Evolutionary conservation across 2,888 invertebrate species (phyloP), one percentile per base, ranked within the genome.

Genomic region (Halictus ligatus): DNA sequence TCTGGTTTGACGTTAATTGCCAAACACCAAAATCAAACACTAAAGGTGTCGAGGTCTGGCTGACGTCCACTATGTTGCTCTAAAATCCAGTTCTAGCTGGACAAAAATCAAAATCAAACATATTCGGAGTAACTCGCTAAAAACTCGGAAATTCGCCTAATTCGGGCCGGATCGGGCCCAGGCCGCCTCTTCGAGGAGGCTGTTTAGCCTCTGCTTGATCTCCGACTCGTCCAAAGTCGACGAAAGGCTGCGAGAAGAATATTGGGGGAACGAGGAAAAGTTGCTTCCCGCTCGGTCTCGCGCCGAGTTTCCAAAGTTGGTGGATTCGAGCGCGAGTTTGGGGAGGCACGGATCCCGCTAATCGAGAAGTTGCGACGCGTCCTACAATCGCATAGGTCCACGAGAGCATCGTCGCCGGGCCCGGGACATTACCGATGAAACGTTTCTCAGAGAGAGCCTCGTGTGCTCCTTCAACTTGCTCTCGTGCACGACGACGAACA

Each of bases 281-380:
- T 64, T 64, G 60, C 12, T 7, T 29, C 25, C 13, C 10, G 21
- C 54, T 54, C 13, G 29, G 15, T 64, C 60, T 25, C 29, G 29
- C 60, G 15, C 60, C 2, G 60, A 64, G 60, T 64, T 64, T 13
- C 60, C 60, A 29, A 64, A 64, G 60, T 75, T 78, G 40, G 46
- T 25, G 13, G 35, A 40, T 67, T 40, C 25, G 75, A 46, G 29
- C 40, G 7, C 29, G 43, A 79, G 48, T 79, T 67, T 54, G 15
- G 54, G 18, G 25, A 29, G 50, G 71, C 50, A 58, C 46, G 72
- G 29, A 46, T 46, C 75, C 15, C 21, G 69, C 29, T 79, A 40
- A 67, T 67, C 67, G 67, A 67, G 18, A 67, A 67, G 35, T 67
- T 67, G 40, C 64, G 72, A 43, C 29, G 35, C 35, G 67, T 40